phyloP scores from a whole-genome alignment of 2,888 invertebrate species.

The Heteromyza rotundicornis region DNA sequence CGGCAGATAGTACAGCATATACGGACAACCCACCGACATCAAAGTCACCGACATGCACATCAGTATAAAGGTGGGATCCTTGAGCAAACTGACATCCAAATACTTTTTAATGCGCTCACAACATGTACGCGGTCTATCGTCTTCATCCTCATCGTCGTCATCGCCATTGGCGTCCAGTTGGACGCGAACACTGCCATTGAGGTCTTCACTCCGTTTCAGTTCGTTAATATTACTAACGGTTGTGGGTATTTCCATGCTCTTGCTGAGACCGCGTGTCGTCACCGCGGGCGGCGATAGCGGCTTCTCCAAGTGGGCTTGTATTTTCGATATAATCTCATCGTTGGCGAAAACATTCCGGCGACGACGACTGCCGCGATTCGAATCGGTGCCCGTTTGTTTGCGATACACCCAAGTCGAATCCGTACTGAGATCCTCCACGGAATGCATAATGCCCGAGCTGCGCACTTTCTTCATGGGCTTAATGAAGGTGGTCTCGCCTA shows the following conservation, averaged over 20 bases:
- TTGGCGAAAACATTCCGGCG: slow-evolving; percentile 60
- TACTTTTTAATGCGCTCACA: slow-evolving; percentile 64
- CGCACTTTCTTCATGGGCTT: slow-evolving; percentile 71
- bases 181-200: slow-evolving; percentile 28
- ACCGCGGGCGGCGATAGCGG: slow-evolving; percentile 55
- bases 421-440: slow-evolving; percentile 76
- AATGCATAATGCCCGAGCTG: slow-evolving; percentile 75
- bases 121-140: slow-evolving; percentile 56
- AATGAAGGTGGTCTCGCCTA: slow-evolving; percentile 65
- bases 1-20: slow-evolving; percentile 77
- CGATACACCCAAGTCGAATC: slow-evolving; percentile 80
- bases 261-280: slow-evolving; percentile 60
- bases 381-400: slow-evolving; percentile 59
- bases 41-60: slow-evolving; percentile 76
- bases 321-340: slow-evolving; percentile 61
- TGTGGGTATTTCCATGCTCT: slow-evolving; percentile 63
- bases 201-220: slow-evolving; percentile 36
- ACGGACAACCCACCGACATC: slow-evolving; percentile 79
- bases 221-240: slow-evolving; percentile 60
- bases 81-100: slow-evolving; percentile 72
- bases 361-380: slow-evolving; percentile 60
- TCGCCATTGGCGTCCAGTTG: slow-evolving; percentile 33
- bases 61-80: slow-evolving; percentile 73
- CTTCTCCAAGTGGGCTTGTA: slow-evolving; percentile 57
- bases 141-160: slow-evolving; percentile 56